phyloP scores from a whole-genome alignment of 1,140 invertebrate genomes.

The Leptopilina clavipes region DNA sequence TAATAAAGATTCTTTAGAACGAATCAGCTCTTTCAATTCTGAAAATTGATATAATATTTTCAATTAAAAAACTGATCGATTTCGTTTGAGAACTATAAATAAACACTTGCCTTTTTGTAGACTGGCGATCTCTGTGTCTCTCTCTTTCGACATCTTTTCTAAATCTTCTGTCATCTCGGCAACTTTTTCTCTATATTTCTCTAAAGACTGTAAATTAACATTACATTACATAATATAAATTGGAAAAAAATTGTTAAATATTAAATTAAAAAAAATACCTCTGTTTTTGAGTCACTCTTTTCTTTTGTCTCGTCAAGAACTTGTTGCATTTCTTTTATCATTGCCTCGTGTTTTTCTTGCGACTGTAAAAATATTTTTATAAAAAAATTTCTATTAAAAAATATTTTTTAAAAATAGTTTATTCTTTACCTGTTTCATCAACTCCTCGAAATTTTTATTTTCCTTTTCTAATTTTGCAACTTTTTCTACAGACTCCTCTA shows the following conservation, averaged over 20 bases:
- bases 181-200: slow-evolving; percentile 35
- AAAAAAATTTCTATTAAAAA: background rate
- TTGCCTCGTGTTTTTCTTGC: background rate
- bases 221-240: background rate
- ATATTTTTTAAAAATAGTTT: no score
- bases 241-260: background rate
- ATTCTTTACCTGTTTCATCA: no score
- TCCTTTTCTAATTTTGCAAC: no score
- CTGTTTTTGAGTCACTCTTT: background rate
- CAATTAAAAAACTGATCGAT: background rate
- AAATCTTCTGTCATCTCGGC: slow-evolving; percentile 36
- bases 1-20: slow-evolving; percentile 42
- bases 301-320: background rate
- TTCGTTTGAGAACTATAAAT: background rate
- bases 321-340: background rate
- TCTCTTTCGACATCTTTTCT: slow-evolving; percentile 32
- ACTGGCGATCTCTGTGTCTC: slow-evolving; percentile 45
- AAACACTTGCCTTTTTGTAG: slow-evolving; percentile 46
- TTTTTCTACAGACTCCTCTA: no score
- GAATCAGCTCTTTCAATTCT: slow-evolving; percentile 61
- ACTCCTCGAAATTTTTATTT: no score
- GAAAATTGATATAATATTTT: slow-evolving; percentile 8
- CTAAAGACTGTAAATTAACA: slow-evolving; percentile 11
- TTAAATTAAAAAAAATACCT: background rate
- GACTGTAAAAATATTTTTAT: background rate